Conservation (phyloP, 2,888 invertebrate species). For the Cyrtodaria siliqua region DNA sequence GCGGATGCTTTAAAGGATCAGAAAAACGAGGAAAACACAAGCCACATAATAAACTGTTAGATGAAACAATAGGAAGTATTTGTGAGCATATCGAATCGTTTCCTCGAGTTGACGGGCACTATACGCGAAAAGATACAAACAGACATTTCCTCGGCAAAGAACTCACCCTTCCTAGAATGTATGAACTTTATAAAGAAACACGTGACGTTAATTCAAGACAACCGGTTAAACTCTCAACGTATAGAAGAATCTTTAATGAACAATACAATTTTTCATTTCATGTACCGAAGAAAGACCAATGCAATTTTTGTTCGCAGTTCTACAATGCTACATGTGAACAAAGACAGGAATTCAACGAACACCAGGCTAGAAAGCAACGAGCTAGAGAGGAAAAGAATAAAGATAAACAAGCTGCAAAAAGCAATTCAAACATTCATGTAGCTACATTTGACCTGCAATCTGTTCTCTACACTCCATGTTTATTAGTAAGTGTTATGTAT, state of each 20-base stretch:
- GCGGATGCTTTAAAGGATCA: constrained; percentile 6
- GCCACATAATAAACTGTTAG: neutral
- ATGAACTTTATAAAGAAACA: constrained; percentile 29
- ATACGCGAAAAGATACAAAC: constrained; percentile 39
- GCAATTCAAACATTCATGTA: constrained; percentile 6
- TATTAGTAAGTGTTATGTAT: constrained; percentile 32
- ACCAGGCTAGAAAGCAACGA: constrained; percentile 20
- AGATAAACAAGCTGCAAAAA: constrained; percentile 8
- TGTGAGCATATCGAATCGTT: constrained; percentile 56
- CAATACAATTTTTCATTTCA: constrained; percentile 52
- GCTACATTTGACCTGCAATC: constrained; percentile 45
- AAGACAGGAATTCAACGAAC: constrained; percentile 15
- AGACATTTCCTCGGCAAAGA: constrained; percentile 36
- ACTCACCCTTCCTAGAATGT: constrained; percentile 41
- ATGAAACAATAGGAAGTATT: constrained; percentile 13
- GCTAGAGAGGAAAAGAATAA: constrained; percentile 45
- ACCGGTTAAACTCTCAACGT: constrained; percentile 18
- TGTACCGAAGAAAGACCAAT: constrained; percentile 58
- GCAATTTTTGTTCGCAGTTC: constrained; percentile 40
- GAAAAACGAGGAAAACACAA: constrained; percentile 13
- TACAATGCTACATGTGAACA: constrained; percentile 10
- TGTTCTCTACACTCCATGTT: constrained; percentile 37
- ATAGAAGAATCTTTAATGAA: constrained; percentile 34
- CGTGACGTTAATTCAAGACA: constrained; percentile 8
- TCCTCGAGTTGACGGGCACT: constrained; percentile 48